Percentiles rank a stretch among this genome's conserved stretches.
Evolutionary conservation across 2,113 vertebrate species (phyloP).

Genomic region (cattle (Bos taurus)): DNA sequence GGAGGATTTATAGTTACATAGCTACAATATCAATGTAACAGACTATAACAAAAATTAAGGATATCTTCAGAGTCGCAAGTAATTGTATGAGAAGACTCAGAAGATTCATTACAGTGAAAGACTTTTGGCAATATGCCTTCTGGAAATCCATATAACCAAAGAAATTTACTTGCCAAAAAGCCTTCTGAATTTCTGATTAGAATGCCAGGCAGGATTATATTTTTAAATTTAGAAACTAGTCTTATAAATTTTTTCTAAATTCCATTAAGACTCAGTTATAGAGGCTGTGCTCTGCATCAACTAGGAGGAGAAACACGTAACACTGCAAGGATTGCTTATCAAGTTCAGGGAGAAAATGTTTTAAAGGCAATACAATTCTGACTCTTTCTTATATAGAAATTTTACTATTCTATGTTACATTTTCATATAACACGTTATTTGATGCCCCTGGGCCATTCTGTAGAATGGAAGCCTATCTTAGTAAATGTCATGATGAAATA

Average conservation of each 20-base stretch:
- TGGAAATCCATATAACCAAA: not conserved
- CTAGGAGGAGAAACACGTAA: not conserved
- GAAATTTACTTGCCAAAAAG: not conserved
- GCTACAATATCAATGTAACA: not conserved
- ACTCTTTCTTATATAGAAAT: constrained; percentile 22
- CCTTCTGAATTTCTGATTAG: not conserved
- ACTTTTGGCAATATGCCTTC: not conserved
- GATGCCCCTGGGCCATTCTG: not conserved
- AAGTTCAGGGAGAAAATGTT: not conserved
- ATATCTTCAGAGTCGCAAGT: not conserved
- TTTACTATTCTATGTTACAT: constrained; percentile 4
- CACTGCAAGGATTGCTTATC: not conserved
- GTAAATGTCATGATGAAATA: constrained; percentile 36
- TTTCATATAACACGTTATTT: not conserved
- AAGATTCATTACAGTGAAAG: not conserved
- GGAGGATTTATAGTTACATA: not conserved
- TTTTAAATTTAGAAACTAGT: not conserved
- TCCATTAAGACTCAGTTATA: not conserved
- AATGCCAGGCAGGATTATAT: not conserved
- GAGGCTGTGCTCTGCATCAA: not conserved
- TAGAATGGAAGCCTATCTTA: not conserved
- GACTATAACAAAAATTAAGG: not conserved
- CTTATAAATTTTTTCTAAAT: not conserved
- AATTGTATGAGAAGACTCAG: not conserved
- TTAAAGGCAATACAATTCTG: constrained; percentile 18